These are phyloP conservation scores for Trichacis sp. DNA, from an alignment of 2,888 invertebrate genomes.

Conservation along the genomic window DNA sequence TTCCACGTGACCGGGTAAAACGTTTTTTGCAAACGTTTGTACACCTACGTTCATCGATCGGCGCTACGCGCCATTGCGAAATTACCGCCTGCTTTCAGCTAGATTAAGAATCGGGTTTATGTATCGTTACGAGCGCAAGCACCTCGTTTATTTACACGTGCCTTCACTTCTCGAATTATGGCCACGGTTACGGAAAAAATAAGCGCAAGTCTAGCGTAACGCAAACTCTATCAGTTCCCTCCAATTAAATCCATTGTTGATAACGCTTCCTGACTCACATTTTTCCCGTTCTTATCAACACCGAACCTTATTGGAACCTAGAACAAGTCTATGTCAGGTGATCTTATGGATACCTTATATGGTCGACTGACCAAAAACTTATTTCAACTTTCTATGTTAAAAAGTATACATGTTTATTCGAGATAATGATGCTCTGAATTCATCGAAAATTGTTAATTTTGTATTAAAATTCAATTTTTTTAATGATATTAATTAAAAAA, in stretches of 20 bases:
- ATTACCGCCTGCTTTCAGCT: constrained; percentile 59
- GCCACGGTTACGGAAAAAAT: constrained; percentile 30
- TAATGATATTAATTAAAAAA: too few species aligned
- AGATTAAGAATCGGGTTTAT: constrained; percentile 61
- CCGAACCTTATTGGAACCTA: too few species aligned
- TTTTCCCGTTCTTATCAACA: too few species aligned
- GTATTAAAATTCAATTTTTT: too few species aligned
- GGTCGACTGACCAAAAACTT: too few species aligned
- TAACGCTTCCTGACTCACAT: too few species aligned
- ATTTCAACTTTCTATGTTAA: too few species aligned
- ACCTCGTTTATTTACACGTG: constrained; percentile 51
- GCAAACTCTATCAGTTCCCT: background rate
- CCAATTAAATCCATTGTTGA: background rate
- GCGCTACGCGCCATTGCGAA: constrained; percentile 52
- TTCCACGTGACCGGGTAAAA: constrained; percentile 12
- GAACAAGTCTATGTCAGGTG: too few species aligned
- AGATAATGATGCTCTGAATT: too few species aligned
- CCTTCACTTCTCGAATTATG: constrained; percentile 48
- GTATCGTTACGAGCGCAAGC: constrained; percentile 42
- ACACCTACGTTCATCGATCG: constrained; percentile 48
- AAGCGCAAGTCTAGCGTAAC: constrained; percentile 16
- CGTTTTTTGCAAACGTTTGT: constrained; percentile 34
- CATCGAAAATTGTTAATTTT: too few species aligned
- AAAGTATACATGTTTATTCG: too few species aligned
- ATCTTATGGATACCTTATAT: too few species aligned